Percentiles rank a stretch among this genome's conserved stretches.
Evolutionary conservation across 1,140 invertebrate species (phyloP).

Genomic region (Lanistes nyassanus): DNA sequence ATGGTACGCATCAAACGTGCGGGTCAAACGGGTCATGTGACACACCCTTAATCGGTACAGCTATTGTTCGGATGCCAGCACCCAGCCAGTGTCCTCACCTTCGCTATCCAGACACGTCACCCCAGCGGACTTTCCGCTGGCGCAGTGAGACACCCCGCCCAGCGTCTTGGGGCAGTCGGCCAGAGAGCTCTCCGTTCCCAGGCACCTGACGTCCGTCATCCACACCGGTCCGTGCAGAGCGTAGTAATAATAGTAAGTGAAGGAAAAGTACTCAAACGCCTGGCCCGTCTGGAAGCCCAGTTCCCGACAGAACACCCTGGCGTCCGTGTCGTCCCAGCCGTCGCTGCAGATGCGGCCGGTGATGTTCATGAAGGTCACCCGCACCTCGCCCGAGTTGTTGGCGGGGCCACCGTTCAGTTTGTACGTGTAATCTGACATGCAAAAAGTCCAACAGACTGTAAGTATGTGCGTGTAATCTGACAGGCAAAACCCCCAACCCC

Average conservation of each 20-base stretch:
- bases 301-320: constrained; percentile 48
- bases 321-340: constrained; percentile 60
- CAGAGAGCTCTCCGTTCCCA: constrained; percentile 2
- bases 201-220: constrained; percentile 33
- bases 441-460: constrained; percentile 24
- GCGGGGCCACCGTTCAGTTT: constrained; percentile 11
- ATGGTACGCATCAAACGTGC: no score
- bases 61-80: no score
- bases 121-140: neutral
- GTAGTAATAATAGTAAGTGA: constrained; percentile 28
- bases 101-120: constrained; percentile 7
- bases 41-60: no score
- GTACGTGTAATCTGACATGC: constrained; percentile 17
- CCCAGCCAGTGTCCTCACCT: neutral
- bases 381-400: constrained; percentile 42
- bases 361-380: constrained; percentile 39
- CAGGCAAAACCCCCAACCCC: no score
- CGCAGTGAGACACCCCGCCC: neutral
- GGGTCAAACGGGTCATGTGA: no score
- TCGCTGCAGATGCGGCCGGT: constrained; percentile 52
- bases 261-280: constrained; percentile 49
- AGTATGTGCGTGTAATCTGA: no score
- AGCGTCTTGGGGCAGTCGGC: neutral
- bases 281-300: constrained; percentile 42
- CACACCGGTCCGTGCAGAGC: constrained; percentile 45